Base-by-base conservation (phyloP, 2,888 invertebrate species). In the Papilio gigon region DNA sequence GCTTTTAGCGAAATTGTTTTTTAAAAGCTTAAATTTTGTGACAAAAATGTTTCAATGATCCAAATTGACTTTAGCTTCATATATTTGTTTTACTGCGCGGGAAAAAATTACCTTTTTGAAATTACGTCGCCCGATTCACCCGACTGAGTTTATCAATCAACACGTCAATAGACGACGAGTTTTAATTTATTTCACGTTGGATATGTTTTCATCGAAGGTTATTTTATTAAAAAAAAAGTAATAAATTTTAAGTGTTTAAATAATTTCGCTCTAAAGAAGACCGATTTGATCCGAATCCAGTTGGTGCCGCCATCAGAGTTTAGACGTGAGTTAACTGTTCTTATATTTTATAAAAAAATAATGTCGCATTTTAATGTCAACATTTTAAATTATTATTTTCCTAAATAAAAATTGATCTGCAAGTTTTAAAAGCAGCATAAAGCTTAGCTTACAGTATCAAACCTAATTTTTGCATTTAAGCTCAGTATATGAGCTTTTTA, bases 1-100 rank as follows among this genome's bases (percentile, higher is more conserved):
- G 68, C 59, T 68, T 68, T 68, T 64, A 68, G 64, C 20, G 22
- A 59, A 68, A 68, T 64, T 68, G 47, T 64, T 37, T 68, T 56
- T 64, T 47, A 47, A 58, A 68, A 68, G 58, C 47, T 47, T 14
- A 68, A 68, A 68, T 68, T 68, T 62, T 67, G 42, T 44, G 58
- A 68, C 58, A 63, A 58, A 67, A 66, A 68, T 50, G 64, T 50
- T 68, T 40, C 64, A 68, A 27, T 59, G 64, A 68, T 40, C 47
- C 59, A 50, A 64, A 68, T 68, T 63, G 63, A 58, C 35, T 68
- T 59, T 64, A 64, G 25, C 42, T 62, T 56, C 25, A 27, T 30
- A 63, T 62, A 63, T 62, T 68, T 60, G 47, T 63, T 68, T 68
- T 59, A 27, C 35, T 25, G 33, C 56, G n/a, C 9, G 22, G 5